These are phyloP conservation scores for Hafferia zeledoni DNA, from an alignment of 2,797 vertebrate genomes.

Conservation along the genomic window DNA sequence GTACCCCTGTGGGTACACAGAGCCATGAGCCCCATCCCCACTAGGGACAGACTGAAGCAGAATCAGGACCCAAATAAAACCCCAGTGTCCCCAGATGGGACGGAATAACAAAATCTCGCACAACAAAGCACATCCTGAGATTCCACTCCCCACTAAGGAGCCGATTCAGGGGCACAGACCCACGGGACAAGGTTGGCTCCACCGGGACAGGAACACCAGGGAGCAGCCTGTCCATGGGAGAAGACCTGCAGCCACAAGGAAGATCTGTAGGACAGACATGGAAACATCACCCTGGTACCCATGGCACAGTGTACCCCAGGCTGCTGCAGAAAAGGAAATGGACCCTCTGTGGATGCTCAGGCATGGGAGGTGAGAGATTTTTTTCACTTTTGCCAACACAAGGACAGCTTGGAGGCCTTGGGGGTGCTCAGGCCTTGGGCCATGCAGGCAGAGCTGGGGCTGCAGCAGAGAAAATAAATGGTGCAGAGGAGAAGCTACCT, in stretches of 20 bases:
- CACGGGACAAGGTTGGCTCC: not conserved
- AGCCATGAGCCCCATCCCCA: not conserved
- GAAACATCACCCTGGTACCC: not conserved
- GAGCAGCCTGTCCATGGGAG: not conserved
- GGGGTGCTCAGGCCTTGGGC: not conserved
- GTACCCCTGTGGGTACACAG: not conserved
- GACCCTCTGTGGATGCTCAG: not conserved
- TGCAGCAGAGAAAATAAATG: not conserved
- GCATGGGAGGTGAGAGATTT: not conserved
- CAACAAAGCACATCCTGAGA: not conserved
- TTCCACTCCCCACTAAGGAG: not conserved
- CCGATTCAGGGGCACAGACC: not conserved
- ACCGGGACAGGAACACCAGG: not conserved
- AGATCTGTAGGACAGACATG: not conserved
- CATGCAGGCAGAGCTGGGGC: not conserved
- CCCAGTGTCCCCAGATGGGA: not conserved
- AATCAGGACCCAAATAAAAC: not conserved
- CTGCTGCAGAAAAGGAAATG: not conserved
- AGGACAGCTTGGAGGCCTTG: not conserved
- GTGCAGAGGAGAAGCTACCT: not conserved
- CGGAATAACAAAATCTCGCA: fast-evolving
- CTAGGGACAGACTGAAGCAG: not conserved
- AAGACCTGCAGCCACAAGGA: not conserved
- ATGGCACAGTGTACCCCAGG: fast-evolving
- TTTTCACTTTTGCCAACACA: not conserved